Conservation (phyloP, 1,140 invertebrate species). For the Globodera ellingtonae region DNA sequence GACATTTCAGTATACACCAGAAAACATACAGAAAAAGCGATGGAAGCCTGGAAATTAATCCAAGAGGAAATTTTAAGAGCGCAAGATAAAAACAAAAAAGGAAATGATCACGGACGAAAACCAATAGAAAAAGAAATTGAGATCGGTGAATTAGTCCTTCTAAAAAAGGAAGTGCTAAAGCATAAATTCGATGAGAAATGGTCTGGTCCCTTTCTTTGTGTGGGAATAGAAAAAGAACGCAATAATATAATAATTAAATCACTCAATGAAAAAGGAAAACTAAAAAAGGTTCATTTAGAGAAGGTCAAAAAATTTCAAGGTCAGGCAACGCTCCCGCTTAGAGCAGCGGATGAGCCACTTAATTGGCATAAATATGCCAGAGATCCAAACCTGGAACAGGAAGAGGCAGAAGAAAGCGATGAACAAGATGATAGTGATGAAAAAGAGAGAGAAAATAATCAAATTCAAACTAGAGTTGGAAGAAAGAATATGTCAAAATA, state of each 20-base stretch:
- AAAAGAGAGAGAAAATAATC: background rate
- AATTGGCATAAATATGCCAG: too few relatives aligned
- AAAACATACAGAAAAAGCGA: background rate
- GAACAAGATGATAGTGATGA: background rate
- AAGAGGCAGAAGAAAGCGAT: background rate
- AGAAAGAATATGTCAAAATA: background rate
- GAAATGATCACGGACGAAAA: background rate
- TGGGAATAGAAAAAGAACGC: background rate
- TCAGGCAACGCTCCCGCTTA: background rate
- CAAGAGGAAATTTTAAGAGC: background rate
- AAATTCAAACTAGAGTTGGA: background rate
- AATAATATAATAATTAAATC: background rate
- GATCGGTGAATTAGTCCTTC: background rate
- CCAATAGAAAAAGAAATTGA: background rate
- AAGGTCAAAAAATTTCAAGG: background rate
- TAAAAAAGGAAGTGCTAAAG: background rate
- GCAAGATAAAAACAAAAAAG: background rate
- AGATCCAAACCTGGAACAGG: background rate
- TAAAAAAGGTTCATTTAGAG: background rate
- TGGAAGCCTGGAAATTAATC: background rate
- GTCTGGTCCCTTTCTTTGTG: background rate
- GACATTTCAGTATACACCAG: background rate
- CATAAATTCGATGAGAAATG: background rate
- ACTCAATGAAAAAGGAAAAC: background rate
- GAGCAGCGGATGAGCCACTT: background rate